phyloP scores from a whole-genome alignment of 1,140 invertebrate genomes.

The Chironomus striatipennis region DNA sequence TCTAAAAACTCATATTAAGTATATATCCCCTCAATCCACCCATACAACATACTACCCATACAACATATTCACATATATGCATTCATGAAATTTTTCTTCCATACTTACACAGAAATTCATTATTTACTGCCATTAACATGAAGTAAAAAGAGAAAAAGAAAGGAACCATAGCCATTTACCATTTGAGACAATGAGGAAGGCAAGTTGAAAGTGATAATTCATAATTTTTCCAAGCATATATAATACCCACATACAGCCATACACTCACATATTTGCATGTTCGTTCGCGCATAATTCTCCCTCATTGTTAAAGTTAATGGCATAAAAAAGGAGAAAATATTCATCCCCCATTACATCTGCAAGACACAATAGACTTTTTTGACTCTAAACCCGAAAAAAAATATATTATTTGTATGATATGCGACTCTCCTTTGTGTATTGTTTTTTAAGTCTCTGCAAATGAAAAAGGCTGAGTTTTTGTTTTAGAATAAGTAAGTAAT shows the following conservation, averaged over 20 bases:
- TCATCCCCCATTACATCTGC: no score
- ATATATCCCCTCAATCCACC: neutral
- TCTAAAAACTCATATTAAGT: no score
- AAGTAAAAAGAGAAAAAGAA: neutral
- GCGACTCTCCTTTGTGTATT: neutral
- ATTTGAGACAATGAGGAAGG: neutral
- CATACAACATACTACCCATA: neutral
- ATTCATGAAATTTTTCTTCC: neutral
- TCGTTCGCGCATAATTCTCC: no score
- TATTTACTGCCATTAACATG: slow-evolving; percentile 7
- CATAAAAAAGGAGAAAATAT: no score
- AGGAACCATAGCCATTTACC: slow-evolving; percentile 1
- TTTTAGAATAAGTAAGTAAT: no score
- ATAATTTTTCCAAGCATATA: neutral
- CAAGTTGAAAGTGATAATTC: slow-evolving; percentile 11
- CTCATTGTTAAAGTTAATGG: no score
- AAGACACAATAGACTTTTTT: no score
- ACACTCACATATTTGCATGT: no score
- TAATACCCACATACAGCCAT: no score
- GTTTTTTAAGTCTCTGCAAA: neutral
- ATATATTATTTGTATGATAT: no score
- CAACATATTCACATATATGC: neutral
- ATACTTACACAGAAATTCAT: neutral
- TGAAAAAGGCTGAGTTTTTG: neutral
- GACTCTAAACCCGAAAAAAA: no score